Conservation (phyloP, 1,140 invertebrate species). For the Sweltsa coloradensis region DNA sequence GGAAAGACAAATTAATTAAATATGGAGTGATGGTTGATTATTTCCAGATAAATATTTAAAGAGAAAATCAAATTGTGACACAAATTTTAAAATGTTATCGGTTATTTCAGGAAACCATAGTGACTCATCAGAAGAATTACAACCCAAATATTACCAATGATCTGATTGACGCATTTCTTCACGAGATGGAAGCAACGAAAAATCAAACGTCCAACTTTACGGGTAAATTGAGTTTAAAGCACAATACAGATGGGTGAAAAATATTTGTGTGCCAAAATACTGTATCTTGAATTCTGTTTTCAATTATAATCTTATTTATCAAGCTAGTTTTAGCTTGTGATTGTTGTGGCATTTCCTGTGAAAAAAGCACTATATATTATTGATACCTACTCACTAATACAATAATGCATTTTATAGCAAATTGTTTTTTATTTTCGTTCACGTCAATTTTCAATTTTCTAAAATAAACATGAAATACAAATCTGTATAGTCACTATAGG, state of each 20-base stretch:
- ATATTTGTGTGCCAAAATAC: too few relatives aligned
- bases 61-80: too few relatives aligned
- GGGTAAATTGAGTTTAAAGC: too few relatives aligned
- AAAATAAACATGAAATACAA: neutral
- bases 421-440: neutral
- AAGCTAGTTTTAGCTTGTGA: neutral
- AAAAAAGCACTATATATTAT: neutral
- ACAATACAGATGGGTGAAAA: too few relatives aligned
- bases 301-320: neutral
- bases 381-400: too few relatives aligned
- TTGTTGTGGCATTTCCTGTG: neutral
- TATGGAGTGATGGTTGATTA: too few relatives aligned
- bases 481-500: neutral
- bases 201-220: constrained; percentile 36
- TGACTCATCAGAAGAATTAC: constrained; percentile 41
- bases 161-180: constrained; percentile 64
- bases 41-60: too few relatives aligned
- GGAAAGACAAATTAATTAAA: too few relatives aligned
- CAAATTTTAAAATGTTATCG: too few relatives aligned
- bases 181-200: constrained; percentile 44
- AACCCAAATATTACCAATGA: constrained; percentile 39
- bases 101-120: constrained; percentile 39
- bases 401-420: neutral
- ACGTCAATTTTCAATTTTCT: neutral
- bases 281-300: neutral